Percentiles rank a stretch among this genome's conserved stretches.
Conservation (phyloP, 1,140 invertebrate genomes). For the Drosophila guanche region DNA sequence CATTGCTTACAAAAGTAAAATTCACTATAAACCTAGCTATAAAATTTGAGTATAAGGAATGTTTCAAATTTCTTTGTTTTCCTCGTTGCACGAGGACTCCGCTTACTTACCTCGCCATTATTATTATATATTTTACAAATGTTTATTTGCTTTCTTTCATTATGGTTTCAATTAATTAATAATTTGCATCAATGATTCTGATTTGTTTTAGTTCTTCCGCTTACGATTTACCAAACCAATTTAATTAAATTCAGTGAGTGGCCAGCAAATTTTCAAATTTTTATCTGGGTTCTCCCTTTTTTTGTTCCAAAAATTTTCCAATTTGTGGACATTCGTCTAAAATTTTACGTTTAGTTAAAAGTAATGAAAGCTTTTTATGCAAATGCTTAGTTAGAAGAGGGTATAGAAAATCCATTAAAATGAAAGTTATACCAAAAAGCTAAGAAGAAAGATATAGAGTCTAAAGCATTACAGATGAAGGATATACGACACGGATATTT, state of each 20-base stretch:
- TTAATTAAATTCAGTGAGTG: slow-evolving; percentile 20
- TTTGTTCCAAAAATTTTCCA: slow-evolving; percentile 20
- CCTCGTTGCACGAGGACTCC: slow-evolving; percentile 36
- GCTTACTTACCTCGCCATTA: slow-evolving; percentile 76
- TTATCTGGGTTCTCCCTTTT: slow-evolving; percentile 14
- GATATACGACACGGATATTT: not conserved
- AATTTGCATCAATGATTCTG: slow-evolving; percentile 25
- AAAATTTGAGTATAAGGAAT: slow-evolving; percentile 67
- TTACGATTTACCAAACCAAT: slow-evolving; percentile 64
- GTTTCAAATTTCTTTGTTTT: slow-evolving; percentile 56
- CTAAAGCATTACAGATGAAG: slow-evolving; percentile 23
- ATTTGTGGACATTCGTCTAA: slow-evolving; percentile 48
- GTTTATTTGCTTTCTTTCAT: slow-evolving; percentile 25
- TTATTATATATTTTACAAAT: slow-evolving; percentile 50
- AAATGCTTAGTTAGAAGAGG: slow-evolving; percentile 59
- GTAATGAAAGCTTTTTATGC: slow-evolving; percentile 67
- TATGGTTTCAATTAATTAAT: slow-evolving; percentile 33
- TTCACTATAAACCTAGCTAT: slow-evolving; percentile 62
- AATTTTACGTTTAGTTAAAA: slow-evolving; percentile 59
- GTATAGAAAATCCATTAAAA: slow-evolving; percentile 25
- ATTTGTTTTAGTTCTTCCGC: slow-evolving; percentile 40
- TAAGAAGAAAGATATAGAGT: slow-evolving; percentile 12
- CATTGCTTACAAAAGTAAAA: slow-evolving; percentile 39
- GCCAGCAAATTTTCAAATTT: slow-evolving; percentile 39
- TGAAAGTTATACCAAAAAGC: slow-evolving; percentile 22